phyloP scores from a whole-genome alignment of 2,888 invertebrate genomes.

The Anthophora plumipes region DNA sequence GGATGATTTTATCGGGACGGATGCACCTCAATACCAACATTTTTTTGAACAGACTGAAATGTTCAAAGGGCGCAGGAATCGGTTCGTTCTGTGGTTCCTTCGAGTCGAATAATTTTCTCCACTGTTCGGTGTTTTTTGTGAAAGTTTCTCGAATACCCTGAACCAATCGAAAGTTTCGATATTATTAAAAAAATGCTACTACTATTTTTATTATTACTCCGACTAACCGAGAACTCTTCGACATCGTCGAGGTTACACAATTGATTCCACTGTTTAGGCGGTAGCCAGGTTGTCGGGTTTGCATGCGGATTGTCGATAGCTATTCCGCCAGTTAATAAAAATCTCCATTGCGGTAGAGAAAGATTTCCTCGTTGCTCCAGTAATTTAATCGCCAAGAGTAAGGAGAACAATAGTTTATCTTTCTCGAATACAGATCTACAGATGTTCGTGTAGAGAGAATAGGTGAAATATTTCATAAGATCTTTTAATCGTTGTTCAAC shows the following conservation, averaged over 20 bases:
- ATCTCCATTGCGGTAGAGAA: constrained; percentile 91
- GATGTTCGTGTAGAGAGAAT: constrained; percentile 95
- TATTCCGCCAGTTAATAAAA: constrained; percentile 94
- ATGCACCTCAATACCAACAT: constrained; percentile 92
- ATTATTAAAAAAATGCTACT: too few relatives aligned
- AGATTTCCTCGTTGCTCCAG: constrained; percentile 87
- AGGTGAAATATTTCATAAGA: constrained; percentile 93
- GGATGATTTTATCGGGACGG: constrained; percentile 94
- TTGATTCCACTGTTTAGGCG: constrained; percentile 91
- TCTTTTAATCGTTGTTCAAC: constrained; percentile 90
- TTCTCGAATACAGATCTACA: constrained; percentile 97
- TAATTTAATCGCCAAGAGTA: constrained; percentile 90
- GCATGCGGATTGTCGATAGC: constrained; percentile 90
- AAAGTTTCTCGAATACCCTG: constrained; percentile 90
- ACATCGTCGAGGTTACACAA: constrained; percentile 88
- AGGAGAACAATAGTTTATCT: constrained; percentile 96
- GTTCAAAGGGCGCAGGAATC: constrained; percentile 90
- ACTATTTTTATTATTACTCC: too few relatives aligned
- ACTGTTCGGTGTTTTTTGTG: constrained; percentile 85
- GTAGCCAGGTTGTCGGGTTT: constrained; percentile 91
- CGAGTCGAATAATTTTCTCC: constrained; percentile 92
- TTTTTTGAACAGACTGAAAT: constrained; percentile 89
- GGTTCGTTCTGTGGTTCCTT: constrained; percentile 89
- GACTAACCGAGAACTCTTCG: constrained; percentile 84
- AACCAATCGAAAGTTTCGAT: background rate